phyloP scores from a whole-genome alignment of 2,888 invertebrate species.

The Criorhina ranunculi region DNA sequence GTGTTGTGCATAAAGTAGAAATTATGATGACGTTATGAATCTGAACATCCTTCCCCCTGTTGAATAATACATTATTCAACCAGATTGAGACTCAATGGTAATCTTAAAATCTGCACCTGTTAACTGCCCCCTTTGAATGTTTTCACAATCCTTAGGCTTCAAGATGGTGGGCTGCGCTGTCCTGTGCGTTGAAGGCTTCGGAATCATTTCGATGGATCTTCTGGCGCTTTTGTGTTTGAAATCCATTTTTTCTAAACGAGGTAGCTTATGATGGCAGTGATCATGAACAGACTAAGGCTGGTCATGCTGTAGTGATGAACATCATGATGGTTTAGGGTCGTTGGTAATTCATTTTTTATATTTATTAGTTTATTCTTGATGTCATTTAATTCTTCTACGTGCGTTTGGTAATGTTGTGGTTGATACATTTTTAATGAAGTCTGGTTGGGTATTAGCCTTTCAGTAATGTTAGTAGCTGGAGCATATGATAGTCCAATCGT shows the following conservation, averaged over 20 bases:
- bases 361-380: background rate
- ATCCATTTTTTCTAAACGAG: slow-evolving; percentile 3
- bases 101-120: slow-evolving; percentile 18
- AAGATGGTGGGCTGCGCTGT: background rate
- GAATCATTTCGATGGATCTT: background rate
- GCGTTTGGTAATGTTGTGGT: slow-evolving; percentile 3
- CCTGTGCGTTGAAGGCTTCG: background rate
- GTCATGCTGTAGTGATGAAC: slow-evolving; percentile 1
- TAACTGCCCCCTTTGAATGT: background rate
- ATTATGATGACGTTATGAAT: too few relatives aligned
- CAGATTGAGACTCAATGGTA: background rate
- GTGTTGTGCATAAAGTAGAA: too few relatives aligned
- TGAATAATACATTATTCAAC: slow-evolving; percentile 30
- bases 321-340: slow-evolving; percentile 1
- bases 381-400: background rate
- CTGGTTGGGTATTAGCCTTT: background rate
- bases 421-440: background rate
- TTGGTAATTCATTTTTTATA: background rate
- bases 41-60: slow-evolving; percentile 12
- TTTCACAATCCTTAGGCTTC: background rate
- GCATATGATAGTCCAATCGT: too few relatives aligned
- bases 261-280: too few relatives aligned
- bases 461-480: too few relatives aligned
- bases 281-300: background rate
- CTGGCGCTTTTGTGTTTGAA: background rate